These are phyloP conservation scores for Numenius arquata DNA, from an alignment of 2,113 vertebrate genomes.

Conservation along the genomic window DNA sequence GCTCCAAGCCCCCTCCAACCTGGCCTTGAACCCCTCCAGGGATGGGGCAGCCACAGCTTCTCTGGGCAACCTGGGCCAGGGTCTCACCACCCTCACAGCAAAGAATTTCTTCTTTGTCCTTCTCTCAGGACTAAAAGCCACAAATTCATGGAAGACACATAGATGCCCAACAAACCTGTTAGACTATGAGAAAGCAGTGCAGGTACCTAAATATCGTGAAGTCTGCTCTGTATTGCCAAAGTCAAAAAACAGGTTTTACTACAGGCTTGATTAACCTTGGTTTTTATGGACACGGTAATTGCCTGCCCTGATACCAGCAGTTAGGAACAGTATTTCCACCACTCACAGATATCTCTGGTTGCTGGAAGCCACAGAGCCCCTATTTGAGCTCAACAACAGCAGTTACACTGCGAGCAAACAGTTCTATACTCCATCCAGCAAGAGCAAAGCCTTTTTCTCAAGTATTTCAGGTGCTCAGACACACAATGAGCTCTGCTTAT, in stretches of 20 bases:
- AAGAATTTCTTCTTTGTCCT: not conserved
- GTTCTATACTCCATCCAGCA: not conserved
- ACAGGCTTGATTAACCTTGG: not conserved
- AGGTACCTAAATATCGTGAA: not conserved
- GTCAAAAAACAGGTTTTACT: not conserved
- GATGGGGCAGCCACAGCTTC: no score
- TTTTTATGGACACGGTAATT: not conserved
- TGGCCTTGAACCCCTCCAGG: no score
- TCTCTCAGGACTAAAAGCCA: not conserved
- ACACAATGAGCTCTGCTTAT: not conserved
- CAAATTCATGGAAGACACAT: accelerated
- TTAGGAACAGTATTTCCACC: not conserved
- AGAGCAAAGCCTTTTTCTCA: not conserved
- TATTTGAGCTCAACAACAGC: not conserved
- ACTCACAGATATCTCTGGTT: not conserved
- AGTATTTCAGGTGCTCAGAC: not conserved
- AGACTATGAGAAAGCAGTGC: not conserved
- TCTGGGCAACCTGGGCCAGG: no score
- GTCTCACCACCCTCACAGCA: no score
- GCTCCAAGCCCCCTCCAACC: no score
- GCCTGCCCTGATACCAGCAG: not conserved
- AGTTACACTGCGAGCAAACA: not conserved
- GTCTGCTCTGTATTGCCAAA: not conserved
- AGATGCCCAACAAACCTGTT: not conserved
- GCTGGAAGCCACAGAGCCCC: not conserved